Base-by-base conservation (phyloP, 2,888 invertebrate species). In the Crepidodera aurea region DNA sequence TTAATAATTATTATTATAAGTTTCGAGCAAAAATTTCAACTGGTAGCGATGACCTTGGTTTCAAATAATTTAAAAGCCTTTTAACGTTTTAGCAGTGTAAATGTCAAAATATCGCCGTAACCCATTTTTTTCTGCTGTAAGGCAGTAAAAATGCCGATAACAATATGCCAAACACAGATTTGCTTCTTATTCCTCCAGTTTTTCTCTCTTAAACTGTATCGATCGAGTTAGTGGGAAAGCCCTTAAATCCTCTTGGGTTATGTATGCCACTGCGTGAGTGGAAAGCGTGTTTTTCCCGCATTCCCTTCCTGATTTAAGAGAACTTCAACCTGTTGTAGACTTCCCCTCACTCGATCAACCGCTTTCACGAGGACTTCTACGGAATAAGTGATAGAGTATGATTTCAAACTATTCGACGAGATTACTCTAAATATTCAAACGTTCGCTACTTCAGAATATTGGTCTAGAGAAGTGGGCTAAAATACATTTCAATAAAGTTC, bases 261-360 rank as follows among this genome's bases (percentile, higher is more conserved):
- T 57, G 37, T 57, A 39, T 57, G 57, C 48, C 39, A 50, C 57
- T 57, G 50, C 51, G 63, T 60, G 64, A 56, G 64, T 55, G 56
- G 51, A 55, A 46, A 56, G 56, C 64, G 60, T 51, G 56, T 60
- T 46, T 62, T 59, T 60, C 60, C 55, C 55, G 56, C 60, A 60
- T 58, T 50, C 50, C 50, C 51, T 57, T 51, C 39, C 53, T 53
- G 53, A 53, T 53, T 53, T 53, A 37, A 39, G 53, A 10, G 53
- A 37, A 51, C 51, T 51, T 51, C 51, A 53, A 53, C 53, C 53
- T 53, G 53, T 53, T 53, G 53, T 53, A 34, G 53, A 37, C 25
- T 39, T 37, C 39, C 34, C 53, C 25, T 39, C 25, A 25, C 8
- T 53, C 53, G 53, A 53, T 39, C 37, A 53, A 12, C n/a, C 37